Conservation (phyloP, 2,888 invertebrate species). For the Pseudanteris insignis region DNA sequence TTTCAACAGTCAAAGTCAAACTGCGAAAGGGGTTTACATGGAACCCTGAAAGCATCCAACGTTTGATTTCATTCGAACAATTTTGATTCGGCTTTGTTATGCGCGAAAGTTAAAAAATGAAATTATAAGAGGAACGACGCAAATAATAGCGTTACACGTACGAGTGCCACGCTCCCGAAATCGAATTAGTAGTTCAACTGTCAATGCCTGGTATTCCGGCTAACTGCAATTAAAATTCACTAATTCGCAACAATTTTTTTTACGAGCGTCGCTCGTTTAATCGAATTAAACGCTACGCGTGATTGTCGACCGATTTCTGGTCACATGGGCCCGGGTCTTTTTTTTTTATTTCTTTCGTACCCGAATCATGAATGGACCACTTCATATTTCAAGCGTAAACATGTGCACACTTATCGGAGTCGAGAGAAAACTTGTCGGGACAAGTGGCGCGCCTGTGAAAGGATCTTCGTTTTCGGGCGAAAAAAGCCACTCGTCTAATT, state of each 20-base stretch:
- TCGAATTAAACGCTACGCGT: no score
- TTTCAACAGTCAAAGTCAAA: conserved; percentile 23
- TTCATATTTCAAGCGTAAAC: conserved; percentile 31
- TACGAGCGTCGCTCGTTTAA: no score
- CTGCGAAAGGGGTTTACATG: conserved; percentile 9
- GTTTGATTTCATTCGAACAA: conserved; percentile 27
- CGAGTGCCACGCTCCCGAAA: conserved; percentile 12
- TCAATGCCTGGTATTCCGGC: no score
- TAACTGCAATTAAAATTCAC: no score
- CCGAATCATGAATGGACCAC: conserved; percentile 24
- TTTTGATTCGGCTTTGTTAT: conserved; percentile 29
- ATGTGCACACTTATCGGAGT: conserved; percentile 33
- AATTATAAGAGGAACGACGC: conserved; percentile 22
- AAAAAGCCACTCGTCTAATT: conserved; percentile 22
- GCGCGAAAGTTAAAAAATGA: conserved; percentile 23
- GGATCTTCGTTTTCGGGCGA: conserved; percentile 6
- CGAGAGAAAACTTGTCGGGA: conserved; percentile 25
- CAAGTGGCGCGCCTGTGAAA: conserved; percentile 15
- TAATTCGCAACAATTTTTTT: no score
- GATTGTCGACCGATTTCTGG: no score
- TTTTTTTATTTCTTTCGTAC: no score
- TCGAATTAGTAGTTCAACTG: no score
- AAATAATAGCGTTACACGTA: conserved; percentile 23
- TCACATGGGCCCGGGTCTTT: no score
- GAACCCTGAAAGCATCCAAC: conserved; percentile 28